Percentiles rank a stretch among this genome's conserved stretches.
Evolutionary conservation across 1,140 invertebrate species (phyloP).

Genomic region (Drosophila pallidifrons): DNA sequence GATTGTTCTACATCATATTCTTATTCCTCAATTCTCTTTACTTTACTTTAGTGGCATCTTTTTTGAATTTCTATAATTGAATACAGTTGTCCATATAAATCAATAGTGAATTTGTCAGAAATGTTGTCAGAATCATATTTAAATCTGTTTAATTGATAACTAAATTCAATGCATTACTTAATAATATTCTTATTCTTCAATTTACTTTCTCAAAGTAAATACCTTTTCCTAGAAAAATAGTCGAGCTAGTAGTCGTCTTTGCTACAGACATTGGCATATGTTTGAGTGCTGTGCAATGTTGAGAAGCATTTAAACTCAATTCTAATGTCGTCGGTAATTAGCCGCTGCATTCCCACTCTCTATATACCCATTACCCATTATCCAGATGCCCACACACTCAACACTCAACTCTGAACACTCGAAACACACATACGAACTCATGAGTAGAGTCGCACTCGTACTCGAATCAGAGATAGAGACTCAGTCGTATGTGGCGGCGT

Average conservation of each 20-base stretch:
- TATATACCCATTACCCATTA: background rate
- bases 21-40: too few relatives aligned
- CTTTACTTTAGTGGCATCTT: too few relatives aligned
- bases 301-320: conserved; percentile 30
- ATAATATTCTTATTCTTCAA: too few relatives aligned
- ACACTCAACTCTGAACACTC: background rate
- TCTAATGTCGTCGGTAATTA: conserved; percentile 46
- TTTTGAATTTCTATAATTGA: too few relatives aligned
- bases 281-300: conserved; percentile 1
- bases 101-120: too few relatives aligned
- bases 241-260: too few relatives aligned
- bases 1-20: too few relatives aligned
- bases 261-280: conserved; percentile 24
- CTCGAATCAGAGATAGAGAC: conserved; percentile 9
- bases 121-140: too few relatives aligned
- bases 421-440: background rate
- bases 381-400: background rate
- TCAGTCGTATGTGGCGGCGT: conserved; percentile 36
- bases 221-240: too few relatives aligned
- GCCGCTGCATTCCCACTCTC: conserved; percentile 9
- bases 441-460: background rate
- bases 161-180: too few relatives aligned
- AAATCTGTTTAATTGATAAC: too few relatives aligned
- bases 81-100: too few relatives aligned
- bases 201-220: background rate